phyloP scores from a whole-genome alignment of 2,797 vertebrate species.

The Mormyrops attenuatus region DNA sequence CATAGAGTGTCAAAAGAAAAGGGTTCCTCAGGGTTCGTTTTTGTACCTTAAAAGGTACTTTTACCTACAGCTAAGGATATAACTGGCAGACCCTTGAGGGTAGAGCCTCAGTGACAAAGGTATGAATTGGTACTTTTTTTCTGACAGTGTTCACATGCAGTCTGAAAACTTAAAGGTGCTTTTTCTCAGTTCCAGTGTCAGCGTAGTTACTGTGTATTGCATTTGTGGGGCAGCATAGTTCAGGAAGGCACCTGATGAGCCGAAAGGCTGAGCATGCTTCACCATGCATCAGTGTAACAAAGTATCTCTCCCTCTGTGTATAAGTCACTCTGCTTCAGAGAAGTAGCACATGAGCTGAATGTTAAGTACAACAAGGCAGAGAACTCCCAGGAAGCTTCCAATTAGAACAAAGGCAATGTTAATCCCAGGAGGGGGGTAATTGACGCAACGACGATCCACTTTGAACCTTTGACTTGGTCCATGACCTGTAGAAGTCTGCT shows the following conservation, averaged over 20 bases:
- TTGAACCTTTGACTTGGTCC: background rate
- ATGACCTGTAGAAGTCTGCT: background rate
- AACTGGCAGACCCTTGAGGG: background rate
- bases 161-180: background rate
- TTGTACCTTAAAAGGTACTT: background rate
- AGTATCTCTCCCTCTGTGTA: background rate
- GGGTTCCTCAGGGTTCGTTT: background rate
- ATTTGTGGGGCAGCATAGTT: background rate
- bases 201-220: background rate
- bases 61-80: background rate
- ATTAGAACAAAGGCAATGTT: background rate
- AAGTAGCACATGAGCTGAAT: background rate
- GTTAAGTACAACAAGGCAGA: background rate
- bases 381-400: background rate
- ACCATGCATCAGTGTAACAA: background rate
- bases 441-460: background rate
- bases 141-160: background rate
- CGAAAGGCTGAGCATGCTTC: background rate
- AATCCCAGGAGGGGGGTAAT: background rate
- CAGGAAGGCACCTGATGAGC: background rate
- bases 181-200: background rate
- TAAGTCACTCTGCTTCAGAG: background rate
- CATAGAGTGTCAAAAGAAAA: background rate
- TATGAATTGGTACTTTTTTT: background rate
- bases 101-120: background rate